These are phyloP conservation scores for Chiroxiphia lanceolata DNA, from an alignment of 2,797 vertebrate species.

Conservation along the genomic window DNA sequence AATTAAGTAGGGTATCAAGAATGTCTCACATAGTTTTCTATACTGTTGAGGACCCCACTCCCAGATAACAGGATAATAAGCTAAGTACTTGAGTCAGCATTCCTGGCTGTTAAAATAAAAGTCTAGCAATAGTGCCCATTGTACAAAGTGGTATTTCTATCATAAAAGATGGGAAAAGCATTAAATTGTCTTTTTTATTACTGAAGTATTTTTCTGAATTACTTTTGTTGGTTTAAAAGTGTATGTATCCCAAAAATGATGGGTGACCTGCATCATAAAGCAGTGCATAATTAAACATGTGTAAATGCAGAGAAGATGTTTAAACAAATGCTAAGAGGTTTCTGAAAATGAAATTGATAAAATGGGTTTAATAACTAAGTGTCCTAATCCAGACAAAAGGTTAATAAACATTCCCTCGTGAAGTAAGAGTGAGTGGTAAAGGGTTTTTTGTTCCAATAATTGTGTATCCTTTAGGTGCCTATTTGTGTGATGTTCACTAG, in stretches of 20 bases:
- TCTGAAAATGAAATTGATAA: background rate
- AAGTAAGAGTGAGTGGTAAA: background rate
- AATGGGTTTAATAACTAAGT: background rate
- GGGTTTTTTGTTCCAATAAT: background rate
- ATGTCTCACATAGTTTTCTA: constrained; percentile 37
- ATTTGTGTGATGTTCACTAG: background rate
- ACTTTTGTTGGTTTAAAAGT: background rate
- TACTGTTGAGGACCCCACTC: background rate
- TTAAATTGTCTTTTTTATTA: background rate
- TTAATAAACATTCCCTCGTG: background rate
- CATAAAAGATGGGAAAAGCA: background rate
- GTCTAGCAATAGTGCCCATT: background rate
- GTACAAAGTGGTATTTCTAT: background rate
- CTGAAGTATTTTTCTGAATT: background rate
- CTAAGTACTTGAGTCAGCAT: background rate
- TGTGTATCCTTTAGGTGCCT: fast-evolving
- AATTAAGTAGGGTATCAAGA: constrained; percentile 49
- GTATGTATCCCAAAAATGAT: background rate
- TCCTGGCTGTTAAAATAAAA: background rate
- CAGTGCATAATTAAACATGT: background rate
- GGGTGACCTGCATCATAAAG: background rate
- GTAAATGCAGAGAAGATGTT: background rate
- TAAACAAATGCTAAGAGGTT: background rate
- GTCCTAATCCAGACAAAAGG: background rate
- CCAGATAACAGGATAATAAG: constrained; percentile 26